These are phyloP conservation scores for Pocillopora damicornis DNA, from an alignment of 64 coral and sea anemone species.

Conservation along the genomic window DNA sequence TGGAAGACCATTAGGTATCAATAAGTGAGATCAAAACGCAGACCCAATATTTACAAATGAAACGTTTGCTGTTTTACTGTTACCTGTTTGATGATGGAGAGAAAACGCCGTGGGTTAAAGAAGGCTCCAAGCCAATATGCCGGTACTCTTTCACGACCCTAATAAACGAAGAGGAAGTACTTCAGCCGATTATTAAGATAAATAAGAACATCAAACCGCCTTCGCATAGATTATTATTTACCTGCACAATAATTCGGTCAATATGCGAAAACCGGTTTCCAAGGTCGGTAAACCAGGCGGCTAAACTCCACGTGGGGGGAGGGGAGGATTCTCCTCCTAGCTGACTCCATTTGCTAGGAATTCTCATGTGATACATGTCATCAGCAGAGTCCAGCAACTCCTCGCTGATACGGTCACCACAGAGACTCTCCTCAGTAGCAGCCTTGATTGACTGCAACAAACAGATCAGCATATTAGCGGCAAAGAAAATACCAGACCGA, in stretches of 20 bases:
- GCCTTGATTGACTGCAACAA: conserved; percentile 70
- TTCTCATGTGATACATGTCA: conserved; percentile 78
- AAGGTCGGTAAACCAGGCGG: conserved; percentile 82
- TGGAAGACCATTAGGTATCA: neutral
- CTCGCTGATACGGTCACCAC: conserved; percentile 73
- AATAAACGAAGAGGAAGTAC: neutral
- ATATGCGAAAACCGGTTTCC: conserved; percentile 76
- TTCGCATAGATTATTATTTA: conserved; percentile 4
- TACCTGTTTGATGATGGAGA: conserved; percentile 94
- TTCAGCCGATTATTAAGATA: neutral
- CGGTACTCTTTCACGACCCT: conserved; percentile 95
- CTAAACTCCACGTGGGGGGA: conserved; percentile 69
- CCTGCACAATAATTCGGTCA: conserved; percentile 87
- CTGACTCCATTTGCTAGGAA: conserved; percentile 64
- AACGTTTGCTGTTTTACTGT: neutral
- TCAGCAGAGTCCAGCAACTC: conserved; percentile 70
- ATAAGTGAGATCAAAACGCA: too few species aligned
- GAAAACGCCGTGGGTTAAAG: conserved; percentile 81
- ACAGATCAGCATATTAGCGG: neutral
- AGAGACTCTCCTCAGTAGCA: conserved; percentile 65
- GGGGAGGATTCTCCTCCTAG: conserved; percentile 84
- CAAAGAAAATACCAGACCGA: neutral
- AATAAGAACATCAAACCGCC: neutral
- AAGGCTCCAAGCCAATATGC: conserved; percentile 98
- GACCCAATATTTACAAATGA: neutral